These are phyloP conservation scores for Zootoca vivipara DNA, from an alignment of 2,113 vertebrate genomes.

Conservation along the genomic window DNA sequence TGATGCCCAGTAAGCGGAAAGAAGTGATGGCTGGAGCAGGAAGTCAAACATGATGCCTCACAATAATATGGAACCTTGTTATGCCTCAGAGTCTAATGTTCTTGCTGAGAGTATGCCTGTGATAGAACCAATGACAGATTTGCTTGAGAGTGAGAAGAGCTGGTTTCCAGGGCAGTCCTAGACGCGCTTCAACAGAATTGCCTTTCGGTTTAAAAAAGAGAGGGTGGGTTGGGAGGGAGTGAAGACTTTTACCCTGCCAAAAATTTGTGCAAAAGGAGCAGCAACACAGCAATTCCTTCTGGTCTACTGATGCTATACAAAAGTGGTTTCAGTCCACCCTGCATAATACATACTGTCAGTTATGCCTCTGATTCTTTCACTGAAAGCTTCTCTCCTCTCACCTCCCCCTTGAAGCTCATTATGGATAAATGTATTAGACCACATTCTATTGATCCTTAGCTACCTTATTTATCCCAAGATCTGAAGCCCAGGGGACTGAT, in stretches of 20 bases:
- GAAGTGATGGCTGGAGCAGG: not conserved
- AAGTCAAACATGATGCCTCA: not conserved
- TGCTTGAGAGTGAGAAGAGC: not conserved
- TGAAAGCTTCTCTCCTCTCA: not conserved
- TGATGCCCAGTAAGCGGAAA: not conserved
- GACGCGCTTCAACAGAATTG: not conserved
- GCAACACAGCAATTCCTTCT: not conserved
- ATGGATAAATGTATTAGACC: constrained; percentile 40
- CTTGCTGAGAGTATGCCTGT: not conserved
- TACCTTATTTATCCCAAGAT: constrained; percentile 40
- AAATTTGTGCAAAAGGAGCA: not conserved
- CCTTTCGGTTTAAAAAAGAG: too few relatives aligned
- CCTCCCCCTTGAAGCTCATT: not conserved
- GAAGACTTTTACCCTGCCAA: not conserved
- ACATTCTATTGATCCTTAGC: constrained; percentile 2
- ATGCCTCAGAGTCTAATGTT: not conserved
- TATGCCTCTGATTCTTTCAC: not conserved
- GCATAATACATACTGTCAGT: not conserved
- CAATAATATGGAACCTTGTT: not conserved
- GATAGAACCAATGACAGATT: not conserved
- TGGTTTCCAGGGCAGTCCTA: not conserved
- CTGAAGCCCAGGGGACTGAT: constrained; percentile 36
- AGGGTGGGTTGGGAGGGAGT: too few relatives aligned
- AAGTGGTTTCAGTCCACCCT: not conserved
- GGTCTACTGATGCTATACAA: not conserved